Conservation (phyloP, 1,140 invertebrate species). For the Rhopalosiphum maidis region DNA sequence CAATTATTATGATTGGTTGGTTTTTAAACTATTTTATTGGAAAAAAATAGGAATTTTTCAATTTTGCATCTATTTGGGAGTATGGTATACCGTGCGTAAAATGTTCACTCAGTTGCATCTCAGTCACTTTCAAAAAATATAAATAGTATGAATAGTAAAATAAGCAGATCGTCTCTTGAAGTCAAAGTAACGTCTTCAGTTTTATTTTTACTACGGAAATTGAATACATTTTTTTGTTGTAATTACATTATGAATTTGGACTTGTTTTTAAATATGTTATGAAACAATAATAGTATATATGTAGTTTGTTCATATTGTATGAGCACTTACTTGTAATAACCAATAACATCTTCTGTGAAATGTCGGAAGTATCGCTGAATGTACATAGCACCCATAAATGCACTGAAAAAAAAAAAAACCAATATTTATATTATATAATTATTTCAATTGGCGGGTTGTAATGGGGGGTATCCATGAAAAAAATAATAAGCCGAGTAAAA, state of each 20-base stretch:
- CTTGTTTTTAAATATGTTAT: not conserved
- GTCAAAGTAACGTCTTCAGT: not conserved
- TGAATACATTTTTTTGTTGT: not conserved
- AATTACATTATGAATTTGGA: no score
- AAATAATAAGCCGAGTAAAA: not conserved
- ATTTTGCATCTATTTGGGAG: not conserved
- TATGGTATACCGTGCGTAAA: not conserved
- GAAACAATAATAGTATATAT: not conserved
- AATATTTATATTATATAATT: not conserved
- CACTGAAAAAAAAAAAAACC: conserved; percentile 69
- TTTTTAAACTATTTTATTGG: not conserved
- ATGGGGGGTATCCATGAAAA: not conserved
- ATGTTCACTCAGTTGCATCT: not conserved
- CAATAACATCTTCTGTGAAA: conserved; percentile 98
- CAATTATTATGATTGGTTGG: not conserved
- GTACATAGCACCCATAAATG: conserved; percentile 98
- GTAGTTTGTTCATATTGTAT: not conserved
- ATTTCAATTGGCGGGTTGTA: not conserved
- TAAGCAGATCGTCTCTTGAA: not conserved
- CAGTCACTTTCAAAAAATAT: not conserved
- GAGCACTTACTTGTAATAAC: conserved; percentile 81
- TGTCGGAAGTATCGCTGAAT: conserved; percentile 96
- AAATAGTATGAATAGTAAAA: not conserved
- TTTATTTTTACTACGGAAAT: not conserved
- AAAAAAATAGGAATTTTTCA: not conserved